Evolutionary conservation across 1,140 invertebrate species (phyloP), one percentile per base, ranked within the genome.

Genomic region (Eumeta japonica): DNA sequence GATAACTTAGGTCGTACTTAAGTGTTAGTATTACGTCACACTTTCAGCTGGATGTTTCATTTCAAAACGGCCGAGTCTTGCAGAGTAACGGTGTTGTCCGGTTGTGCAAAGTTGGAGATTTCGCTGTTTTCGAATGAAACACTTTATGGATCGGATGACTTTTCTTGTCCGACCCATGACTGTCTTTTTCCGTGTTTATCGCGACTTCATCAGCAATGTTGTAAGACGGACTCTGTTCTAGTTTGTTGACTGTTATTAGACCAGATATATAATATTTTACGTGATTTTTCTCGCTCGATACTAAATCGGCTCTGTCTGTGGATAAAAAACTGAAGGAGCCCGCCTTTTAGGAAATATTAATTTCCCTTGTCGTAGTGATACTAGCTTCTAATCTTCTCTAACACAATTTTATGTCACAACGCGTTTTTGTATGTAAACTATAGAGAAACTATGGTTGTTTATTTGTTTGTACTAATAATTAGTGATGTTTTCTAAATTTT

Each of bases 301-400:
- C n/a, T n/a, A n/a, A n/a, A n/a, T n/a, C n/a, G n/a, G n/a, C n/a
- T n/a, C n/a, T n/a, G n/a, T n/a, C n/a, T n/a, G n/a, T n/a, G n/a
- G n/a, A n/a, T n/a, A n/a, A n/a, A n/a, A n/a, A n/a, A n/a, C n/a
- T n/a, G n/a, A n/a, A 48, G 41, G 39, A 31, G 35, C 32, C 35
- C 43, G 37, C 46, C 38, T 42, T 54, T 47, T 59, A 47, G 42
- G 48, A 46, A 45, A 53, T 46, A 48, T 43, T 46, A 50, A 53
- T 50, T 62, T 54, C 49, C 62, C 58, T 67, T 61, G 70, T 63
- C 65, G 52, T 74, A 74, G 70, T 74, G 70, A 74, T 74, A 74
- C 62, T 74, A 74, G 70, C 55, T 68, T 60, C 66, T 74, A 74
- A 70, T 65, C 59, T 40, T 60, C 53, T 61, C 52, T 59, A 67